These are phyloP conservation scores for Zaprionus inermis DNA, from an alignment of 1,140 invertebrate species.

Conservation along the genomic window DNA sequence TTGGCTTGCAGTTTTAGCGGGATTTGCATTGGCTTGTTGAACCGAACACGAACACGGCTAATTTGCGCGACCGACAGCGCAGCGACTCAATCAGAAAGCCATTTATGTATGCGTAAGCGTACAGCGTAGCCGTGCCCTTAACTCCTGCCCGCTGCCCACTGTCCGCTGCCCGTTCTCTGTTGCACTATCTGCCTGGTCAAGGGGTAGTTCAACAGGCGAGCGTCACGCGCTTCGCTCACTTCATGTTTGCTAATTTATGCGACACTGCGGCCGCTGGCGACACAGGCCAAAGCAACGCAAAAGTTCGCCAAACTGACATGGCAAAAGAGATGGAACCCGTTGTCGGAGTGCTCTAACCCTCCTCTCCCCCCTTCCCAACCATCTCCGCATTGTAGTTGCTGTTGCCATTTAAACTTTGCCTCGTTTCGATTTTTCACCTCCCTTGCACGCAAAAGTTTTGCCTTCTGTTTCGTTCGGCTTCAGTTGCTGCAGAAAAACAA, in stretches of 20 bases:
- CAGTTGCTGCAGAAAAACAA: slow-evolving; percentile 51
- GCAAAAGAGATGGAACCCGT: slow-evolving; percentile 10
- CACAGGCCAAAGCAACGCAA: slow-evolving; percentile 42
- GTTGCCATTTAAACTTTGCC: slow-evolving; percentile 64
- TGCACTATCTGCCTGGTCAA: slow-evolving; percentile 1
- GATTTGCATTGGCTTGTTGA: slow-evolving; percentile 29
- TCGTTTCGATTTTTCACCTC: slow-evolving; percentile 31
- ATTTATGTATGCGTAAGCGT: slow-evolving; percentile 44
- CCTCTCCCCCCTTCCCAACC: not conserved
- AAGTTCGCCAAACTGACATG: slow-evolving; percentile 60
- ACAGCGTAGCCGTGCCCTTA: not conserved
- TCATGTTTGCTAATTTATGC: slow-evolving; percentile 80
- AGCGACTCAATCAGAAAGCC: slow-evolving; percentile 71
- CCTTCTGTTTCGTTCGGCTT: slow-evolving; percentile 45
- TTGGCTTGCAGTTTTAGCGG: not conserved
- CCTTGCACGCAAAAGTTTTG: slow-evolving; percentile 53
- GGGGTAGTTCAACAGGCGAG: slow-evolving; percentile 42
- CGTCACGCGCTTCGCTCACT: slow-evolving; percentile 58
- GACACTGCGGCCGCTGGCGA: slow-evolving; percentile 62
- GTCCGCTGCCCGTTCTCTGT: not conserved
- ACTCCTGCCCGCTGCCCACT: not conserved
- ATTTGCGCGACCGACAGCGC: slow-evolving; percentile 46
- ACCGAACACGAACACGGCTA: slow-evolving; percentile 62
- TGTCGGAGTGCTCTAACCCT: not conserved
- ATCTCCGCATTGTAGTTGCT: slow-evolving; percentile 54